Evolutionary conservation across 1,140 invertebrate species (phyloP), one percentile per base, ranked within the genome.

Genomic region (Dysdera silvatica): DNA sequence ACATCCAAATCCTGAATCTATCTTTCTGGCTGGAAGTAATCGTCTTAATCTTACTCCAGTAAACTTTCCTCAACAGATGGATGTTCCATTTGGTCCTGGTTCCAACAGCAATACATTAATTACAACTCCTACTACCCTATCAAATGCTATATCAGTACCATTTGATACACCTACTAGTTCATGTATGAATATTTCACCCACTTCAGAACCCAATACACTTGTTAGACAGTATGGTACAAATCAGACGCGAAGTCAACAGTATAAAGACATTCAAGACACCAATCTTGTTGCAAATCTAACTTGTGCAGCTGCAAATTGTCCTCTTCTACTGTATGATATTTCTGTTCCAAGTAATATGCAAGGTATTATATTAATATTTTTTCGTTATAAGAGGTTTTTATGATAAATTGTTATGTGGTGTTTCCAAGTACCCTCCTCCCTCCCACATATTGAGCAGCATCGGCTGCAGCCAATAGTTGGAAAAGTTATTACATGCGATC

Each of bases 1-100:
- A 37, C 82, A 83, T 45, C 83, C 84, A 61, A 84, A 83, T 74
- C 83, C 84, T 10, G 83, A 83, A 23, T 59, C 55, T 16, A 61
- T 61, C 20, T 65, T 67, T 32, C 66, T 61, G 29, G 63, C 40
- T 29, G 63, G 64, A 40, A 63, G 62, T 37, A 48, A 28, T 31
- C 63, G 61, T 54, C 29, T 66, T 24, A 56, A 62, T 20, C 51
- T 57, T 32, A 67, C 55, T 18, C 55, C 57, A 24, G 41, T 70
- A 43, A 66, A 65, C 33, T 61, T 58, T 37, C 66, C 60, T 28
- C 61, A 61, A 47, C 60, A 55, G 8, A 18, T 43, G 35, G 32
- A 33, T 43, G 51, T 47, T 20, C 26, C 20, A 24, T 67, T 53
- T 28, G 67, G 65, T 49, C 45, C 68, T 28, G 48, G 56, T 24